phyloP scores from a whole-genome alignment of 2,113 vertebrate species.

The Drymodes brunneopygia region DNA sequence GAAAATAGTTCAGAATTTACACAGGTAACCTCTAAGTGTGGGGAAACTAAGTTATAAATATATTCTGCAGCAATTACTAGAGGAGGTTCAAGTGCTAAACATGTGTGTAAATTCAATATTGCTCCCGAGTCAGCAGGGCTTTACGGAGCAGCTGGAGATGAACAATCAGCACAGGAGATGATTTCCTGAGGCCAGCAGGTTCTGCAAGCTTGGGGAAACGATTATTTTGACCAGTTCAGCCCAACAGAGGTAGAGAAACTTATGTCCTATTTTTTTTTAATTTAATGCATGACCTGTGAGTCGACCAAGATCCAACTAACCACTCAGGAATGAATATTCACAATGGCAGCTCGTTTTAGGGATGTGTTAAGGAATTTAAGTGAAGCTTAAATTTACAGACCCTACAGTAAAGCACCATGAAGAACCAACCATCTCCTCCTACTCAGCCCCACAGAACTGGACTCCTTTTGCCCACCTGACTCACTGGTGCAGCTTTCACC shows the following conservation, averaged over 20 bases:
- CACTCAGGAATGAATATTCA: background rate
- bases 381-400: background rate
- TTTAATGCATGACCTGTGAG: background rate
- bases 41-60: background rate
- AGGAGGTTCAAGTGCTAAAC: background rate
- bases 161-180: background rate
- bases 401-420: background rate
- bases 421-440: background rate
- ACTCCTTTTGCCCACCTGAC: background rate
- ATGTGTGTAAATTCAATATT: background rate
- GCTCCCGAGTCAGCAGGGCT: background rate
- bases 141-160: background rate
- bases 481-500: rapidly evolving
- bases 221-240: background rate
- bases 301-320: background rate
- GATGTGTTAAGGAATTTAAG: background rate
- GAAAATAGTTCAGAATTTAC: background rate
- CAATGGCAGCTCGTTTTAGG: rapidly evolving
- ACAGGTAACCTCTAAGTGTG: background rate
- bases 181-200: background rate
- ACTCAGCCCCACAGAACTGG: background rate
- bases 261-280: background rate
- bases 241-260: background rate
- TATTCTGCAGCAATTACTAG: background rate
- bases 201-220: background rate